These are phyloP conservation scores for Oryzias celebensis DNA, from an alignment of 2,113 vertebrate genomes.

Conservation along the genomic window DNA sequence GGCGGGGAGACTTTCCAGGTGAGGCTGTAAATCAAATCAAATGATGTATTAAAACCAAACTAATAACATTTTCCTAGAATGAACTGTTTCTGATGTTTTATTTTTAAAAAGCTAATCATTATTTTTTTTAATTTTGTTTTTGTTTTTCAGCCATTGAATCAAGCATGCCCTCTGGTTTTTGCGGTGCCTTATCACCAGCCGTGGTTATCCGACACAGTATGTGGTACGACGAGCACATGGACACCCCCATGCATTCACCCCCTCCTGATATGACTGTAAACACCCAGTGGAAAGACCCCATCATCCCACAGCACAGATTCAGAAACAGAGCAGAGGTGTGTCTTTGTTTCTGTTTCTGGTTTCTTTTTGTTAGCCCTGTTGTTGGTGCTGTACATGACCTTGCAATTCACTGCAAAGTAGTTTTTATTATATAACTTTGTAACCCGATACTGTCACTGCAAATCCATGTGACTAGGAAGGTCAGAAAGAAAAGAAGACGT, in stretches of 20 bases:
- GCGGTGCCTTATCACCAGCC: slow-evolving; percentile 82
- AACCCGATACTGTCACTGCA: slow-evolving; percentile 9
- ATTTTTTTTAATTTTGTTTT: background rate
- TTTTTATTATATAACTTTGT: slow-evolving; percentile 18
- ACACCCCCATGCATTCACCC: slow-evolving; percentile 85
- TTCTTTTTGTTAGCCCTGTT: background rate
- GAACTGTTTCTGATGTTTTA: too few species aligned
- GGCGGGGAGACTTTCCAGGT: slow-evolving; percentile 69
- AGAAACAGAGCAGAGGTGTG: slow-evolving; percentile 82
- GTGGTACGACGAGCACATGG: slow-evolving; percentile 88
- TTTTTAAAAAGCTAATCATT: background rate
- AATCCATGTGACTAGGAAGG: slow-evolving; percentile 75
- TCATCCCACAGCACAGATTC: slow-evolving; percentile 88
- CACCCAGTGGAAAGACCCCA: slow-evolving; percentile 85
- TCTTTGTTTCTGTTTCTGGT: background rate
- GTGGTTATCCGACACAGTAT: slow-evolving; percentile 81
- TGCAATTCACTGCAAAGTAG: background rate
- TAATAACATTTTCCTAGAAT: too few species aligned
- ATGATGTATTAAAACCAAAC: background rate
- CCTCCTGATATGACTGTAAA: slow-evolving; percentile 81
- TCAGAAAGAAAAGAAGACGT: slow-evolving; percentile 67
- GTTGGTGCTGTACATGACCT: background rate
- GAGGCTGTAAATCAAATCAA: slow-evolving; percentile 2
- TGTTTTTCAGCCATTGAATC: slow-evolving; percentile 62
- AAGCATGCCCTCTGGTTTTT: slow-evolving; percentile 59